phyloP scores from a whole-genome alignment of 2,797 vertebrate genomes.

The Tapera naevia region DNA sequence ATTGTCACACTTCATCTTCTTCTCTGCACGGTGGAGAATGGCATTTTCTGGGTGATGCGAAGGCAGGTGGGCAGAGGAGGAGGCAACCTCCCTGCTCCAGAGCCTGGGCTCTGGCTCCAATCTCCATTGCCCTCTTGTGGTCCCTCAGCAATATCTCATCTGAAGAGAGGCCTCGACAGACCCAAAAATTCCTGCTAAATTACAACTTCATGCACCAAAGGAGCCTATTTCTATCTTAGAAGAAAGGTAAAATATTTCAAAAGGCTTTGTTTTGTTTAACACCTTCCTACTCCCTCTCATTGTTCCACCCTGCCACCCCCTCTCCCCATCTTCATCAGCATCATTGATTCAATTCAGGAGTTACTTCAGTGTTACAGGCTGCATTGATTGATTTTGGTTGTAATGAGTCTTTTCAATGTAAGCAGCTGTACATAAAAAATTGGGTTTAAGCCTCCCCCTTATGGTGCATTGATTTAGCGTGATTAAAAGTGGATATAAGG shows the following conservation, averaged over 20 bases:
- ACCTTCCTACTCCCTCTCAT: not conserved
- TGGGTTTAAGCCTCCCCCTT: slow-evolving; percentile 20
- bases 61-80: no score
- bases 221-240: not conserved
- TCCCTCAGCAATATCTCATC: not conserved
- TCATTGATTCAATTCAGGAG: slow-evolving; percentile 40
- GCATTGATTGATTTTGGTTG: slow-evolving; percentile 38
- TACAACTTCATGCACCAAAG: not conserved
- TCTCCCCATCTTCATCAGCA: not conserved
- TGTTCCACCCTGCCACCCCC: not conserved
- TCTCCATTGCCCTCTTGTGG: slow-evolving; percentile 61
- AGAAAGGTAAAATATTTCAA: not conserved
- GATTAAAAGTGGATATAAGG: slow-evolving; percentile 37
- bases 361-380: slow-evolving; percentile 45
- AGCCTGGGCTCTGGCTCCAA: not conserved
- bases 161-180: not conserved
- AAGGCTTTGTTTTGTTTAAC: slow-evolving; percentile 2
- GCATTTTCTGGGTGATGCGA: not conserved
- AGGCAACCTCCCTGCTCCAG: no score
- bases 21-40: not conserved
- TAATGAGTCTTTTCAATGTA: slow-evolving; percentile 37
- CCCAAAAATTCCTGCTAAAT: not conserved
- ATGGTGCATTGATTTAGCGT: slow-evolving; percentile 40
- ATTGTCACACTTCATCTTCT: not conserved
- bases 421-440: not conserved